Conservation (phyloP, 2,797 vertebrate species). For the Pseudochirops corinnae region DNA sequence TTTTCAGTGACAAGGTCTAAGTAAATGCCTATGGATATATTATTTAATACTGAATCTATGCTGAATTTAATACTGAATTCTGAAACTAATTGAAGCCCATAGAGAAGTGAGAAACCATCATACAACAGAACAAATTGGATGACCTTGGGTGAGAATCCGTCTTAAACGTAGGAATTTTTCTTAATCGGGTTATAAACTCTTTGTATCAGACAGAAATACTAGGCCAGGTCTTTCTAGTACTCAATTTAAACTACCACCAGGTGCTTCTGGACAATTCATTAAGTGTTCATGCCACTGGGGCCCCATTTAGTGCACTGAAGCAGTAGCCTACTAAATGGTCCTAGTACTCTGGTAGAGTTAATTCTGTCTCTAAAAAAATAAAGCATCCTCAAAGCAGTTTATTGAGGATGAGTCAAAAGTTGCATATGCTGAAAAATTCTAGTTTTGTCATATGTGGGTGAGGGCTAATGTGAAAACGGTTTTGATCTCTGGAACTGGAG, state of each 20-base stretch:
- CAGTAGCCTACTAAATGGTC: conserved; percentile 44
- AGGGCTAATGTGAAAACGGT: conserved; percentile 8
- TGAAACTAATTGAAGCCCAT: conserved; percentile 47
- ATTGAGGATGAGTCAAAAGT: not conserved
- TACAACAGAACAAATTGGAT: not conserved
- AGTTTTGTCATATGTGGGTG: conserved; percentile 27
- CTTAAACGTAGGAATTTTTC: not conserved
- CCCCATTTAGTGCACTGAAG: conserved; percentile 23
- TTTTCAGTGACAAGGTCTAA: not conserved
- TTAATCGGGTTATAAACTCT: conserved; percentile 31
- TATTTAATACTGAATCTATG: not conserved
- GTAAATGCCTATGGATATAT: not conserved
- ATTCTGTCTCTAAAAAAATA: conserved; percentile 34
- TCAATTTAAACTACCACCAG: conserved; percentile 39
- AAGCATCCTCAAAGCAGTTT: not conserved
- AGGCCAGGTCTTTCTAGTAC: conserved; percentile 8
- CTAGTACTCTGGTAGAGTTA: conserved; percentile 47
- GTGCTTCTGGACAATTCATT: conserved; percentile 40
- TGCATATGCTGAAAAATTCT: conserved; percentile 4
- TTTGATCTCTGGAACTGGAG: conserved; percentile 16
- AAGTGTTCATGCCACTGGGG: conserved; percentile 39
- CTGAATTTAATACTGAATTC: conserved; percentile 11
- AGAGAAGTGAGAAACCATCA: not conserved
- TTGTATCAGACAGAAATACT: not conserved
- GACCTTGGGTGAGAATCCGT: not conserved